Evolutionary conservation across 1,140 invertebrate genomes (phyloP), one percentile per base, ranked within the genome.

Genomic region (Lasioglossum baleicum): DNA sequence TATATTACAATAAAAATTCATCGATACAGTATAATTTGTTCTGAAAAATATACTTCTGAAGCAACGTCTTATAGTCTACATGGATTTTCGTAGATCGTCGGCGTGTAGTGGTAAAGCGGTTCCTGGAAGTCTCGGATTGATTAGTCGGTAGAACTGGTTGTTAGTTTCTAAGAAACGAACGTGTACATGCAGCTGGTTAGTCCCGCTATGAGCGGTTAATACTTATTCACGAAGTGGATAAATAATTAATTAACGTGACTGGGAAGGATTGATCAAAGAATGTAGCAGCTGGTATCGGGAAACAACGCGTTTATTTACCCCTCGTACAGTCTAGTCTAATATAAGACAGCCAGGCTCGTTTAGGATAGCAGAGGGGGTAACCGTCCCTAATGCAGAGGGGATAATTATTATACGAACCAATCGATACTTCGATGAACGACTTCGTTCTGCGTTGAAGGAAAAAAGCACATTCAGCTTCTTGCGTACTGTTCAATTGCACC

Each of bases 371-470:
- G 83, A 58, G 88, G 86, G 89, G 88, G 82, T 85, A 88, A 82
- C 83, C 83, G 84, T 88, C 90, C 90, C 88, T 91, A 90, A 91
- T 91, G 88, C 87, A 87, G 79, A 83, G 84, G 89, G 89, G 83
- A 86, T 90, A 91, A 91, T 91, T 91, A 91, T 91, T 90, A 89
- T 90, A 90, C 89, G 85, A 90, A 90, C 90, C 88, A 91, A 91
- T 91, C 90, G 89, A 90, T 91, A 91, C 88, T 90, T 90, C 83
- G 90, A 90, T 90, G 88, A 88, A 87, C 85, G 85, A 86, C 66
- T 86, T 84, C 77, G 81, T 79, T 86, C 76, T 35, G 74, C 70
- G 81, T 40, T n/a, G 60, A 61, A 83, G 63, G 79, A 75, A 86
- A 85, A 82, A 83, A 67, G 67, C 51, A 44, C 70, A 48, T 31